Evolutionary conservation across 2,888 invertebrate species (phyloP), one percentile per base, ranked within the genome.

Genomic region (Pemphredon lugubris): DNA sequence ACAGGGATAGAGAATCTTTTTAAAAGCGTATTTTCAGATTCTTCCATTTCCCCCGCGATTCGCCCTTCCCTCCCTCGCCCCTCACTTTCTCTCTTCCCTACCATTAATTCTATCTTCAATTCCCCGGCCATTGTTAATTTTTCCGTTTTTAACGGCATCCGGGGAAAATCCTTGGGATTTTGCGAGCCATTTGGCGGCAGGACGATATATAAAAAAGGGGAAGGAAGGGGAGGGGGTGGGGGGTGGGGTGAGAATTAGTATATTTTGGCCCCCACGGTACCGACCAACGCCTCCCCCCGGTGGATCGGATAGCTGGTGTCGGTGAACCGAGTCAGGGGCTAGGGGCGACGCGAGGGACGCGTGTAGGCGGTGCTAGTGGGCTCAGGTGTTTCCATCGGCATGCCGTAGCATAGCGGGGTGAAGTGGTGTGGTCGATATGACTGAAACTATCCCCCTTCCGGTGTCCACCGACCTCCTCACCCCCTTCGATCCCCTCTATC

Each of bases 391-490:
- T 78, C 72, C 50, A 77, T 50, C 61, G 69, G 76, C 77, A 77
- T 79, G 63, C 71, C 71, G 71, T 57, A 71, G 78, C 67, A 79
- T 66, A 79, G 78, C 73, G 73, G 75, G 75, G 83, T 69, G 82
- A 84, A 87, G 85, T 86, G 83, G 82, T 76, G 76, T 85, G 86
- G 86, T 87, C 87, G 86, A 86, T 86, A 87, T 86, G 81, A 84
- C 83, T 80, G 83, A 83, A 81, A 76, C 76, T 77, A 69, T 71
- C 32, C 67, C 53, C 66, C 51, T n/a, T n/a, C n/a, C n/a, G 44
- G 39, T 74, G 69, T 70, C 60, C n/a, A n/a, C n/a, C n/a, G n/a
- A n/a, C n/a, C n/a, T n/a, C n/a, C n/a, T n/a, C n/a, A n/a, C n/a
- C 72, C 76, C 73, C 77, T 68, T 66, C 73, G 75, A 73, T 64